Base-by-base conservation (phyloP, 2,797 vertebrate genomes). In the Sciurus carolinensis region DNA sequence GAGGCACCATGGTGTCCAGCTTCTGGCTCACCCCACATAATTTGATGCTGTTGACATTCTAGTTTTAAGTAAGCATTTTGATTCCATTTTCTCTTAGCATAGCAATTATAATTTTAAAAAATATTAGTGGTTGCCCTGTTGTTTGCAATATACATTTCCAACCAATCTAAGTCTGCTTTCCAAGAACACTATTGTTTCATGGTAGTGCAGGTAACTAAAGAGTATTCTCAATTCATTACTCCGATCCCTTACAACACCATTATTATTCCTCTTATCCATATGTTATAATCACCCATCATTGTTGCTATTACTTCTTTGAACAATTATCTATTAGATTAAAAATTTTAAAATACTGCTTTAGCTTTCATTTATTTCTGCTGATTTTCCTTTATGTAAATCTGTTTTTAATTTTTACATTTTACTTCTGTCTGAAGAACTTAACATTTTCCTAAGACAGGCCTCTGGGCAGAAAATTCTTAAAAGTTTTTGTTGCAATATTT, bases 21-120 rank as follows among this genome's bases (percentile, higher is more conserved):
- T 57, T 57, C 54, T 57, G 54, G 54, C 5, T 57, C 8, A 57
- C 54, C 82, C 26, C 42, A 52, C 14, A 44, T 42, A 64, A 52
- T 64, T 93, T 93, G 26, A 62, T 42, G 28, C 47, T 39, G 28
- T 57, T 54, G 36, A 80, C 7, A n/a, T n/a, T 81, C 75, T 80
- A 75, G 13, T 90, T 90, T 94, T 85, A 85, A 72, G 20, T 54
- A 33, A 54, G 44, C 18, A 95, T 39, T 54, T 73, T 54, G 11
- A 80, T 73, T 66, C 22, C 3, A 10, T 87, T 71, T 83, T 75
- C 26, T 50, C 26, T 59, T 91, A 59, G 76, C 50, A 44, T 39
- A 87, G 67, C 69, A 59, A 69, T 26, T 81, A 11, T 54, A 80
- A 30, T 44, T 57, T 83, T 57, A 69, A 33, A 9, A 36, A 24